Evolutionary conservation across 2,113 vertebrate genomes (phyloP).

Genomic region (Etia nguti): DNA sequence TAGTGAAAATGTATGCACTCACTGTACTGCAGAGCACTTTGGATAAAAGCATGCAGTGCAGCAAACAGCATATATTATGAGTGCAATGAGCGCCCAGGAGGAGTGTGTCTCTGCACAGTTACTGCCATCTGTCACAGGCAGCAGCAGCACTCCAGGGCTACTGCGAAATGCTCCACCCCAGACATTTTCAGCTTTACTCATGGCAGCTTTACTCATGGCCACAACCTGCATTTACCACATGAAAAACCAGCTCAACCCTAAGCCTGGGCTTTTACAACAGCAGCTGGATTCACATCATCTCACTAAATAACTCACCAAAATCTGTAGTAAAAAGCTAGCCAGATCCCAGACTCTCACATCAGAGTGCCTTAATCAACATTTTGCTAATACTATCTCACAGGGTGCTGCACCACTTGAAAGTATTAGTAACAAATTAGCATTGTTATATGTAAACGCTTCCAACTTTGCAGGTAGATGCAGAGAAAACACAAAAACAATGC

Average conservation of each 20-base stretch:
- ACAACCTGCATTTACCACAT: constrained; percentile 16
- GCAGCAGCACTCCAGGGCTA: constrained; percentile 24
- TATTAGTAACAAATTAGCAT: not conserved
- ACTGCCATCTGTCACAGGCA: constrained; percentile 41
- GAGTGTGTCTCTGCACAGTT: constrained; percentile 19
- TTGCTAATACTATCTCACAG: not conserved
- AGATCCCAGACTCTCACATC: not conserved
- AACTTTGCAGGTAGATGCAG: not conserved
- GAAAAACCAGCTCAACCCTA: not conserved
- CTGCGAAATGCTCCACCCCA: constrained; percentile 17
- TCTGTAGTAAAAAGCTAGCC: not conserved
- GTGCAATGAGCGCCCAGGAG: not conserved
- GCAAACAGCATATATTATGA: constrained; percentile 50
- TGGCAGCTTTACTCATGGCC: not conserved
- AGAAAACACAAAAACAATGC: not conserved
- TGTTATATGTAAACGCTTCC: not conserved
- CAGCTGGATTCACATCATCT: not conserved
- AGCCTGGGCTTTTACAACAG: not conserved
- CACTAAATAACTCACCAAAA: not conserved
- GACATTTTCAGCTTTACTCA: constrained; percentile 3
- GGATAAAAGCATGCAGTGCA: constrained; percentile 45
- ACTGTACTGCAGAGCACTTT: constrained; percentile 19
- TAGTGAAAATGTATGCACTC: not conserved
- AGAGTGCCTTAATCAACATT: not conserved
- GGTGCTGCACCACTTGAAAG: not conserved